These are phyloP conservation scores for Pollenia griseotomentosa DNA, from an alignment of 2,888 invertebrate species.

Conservation along the genomic window DNA sequence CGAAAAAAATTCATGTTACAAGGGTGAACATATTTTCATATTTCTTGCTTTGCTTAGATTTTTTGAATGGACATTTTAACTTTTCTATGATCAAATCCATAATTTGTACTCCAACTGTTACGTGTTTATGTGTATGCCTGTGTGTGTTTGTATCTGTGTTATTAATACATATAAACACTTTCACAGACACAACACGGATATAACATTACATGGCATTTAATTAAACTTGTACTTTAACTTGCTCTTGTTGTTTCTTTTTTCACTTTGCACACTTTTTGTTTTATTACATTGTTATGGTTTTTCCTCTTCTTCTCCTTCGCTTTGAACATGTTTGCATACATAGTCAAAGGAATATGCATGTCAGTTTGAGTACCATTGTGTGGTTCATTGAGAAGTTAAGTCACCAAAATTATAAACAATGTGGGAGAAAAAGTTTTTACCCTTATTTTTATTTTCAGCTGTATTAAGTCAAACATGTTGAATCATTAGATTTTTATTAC, in stretches of 20 bases:
- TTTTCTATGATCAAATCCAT: slow-evolving; percentile 54
- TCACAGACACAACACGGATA: slow-evolving; percentile 5
- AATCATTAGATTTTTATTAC: slow-evolving; percentile 61
- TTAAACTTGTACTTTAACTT: slow-evolving; percentile 54
- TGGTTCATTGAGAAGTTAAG: slow-evolving; percentile 42
- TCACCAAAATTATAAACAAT: slow-evolving; percentile 18
- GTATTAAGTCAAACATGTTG: slow-evolving; percentile 14
- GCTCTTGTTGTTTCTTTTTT: slow-evolving; percentile 16
- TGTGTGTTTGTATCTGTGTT: background rate
- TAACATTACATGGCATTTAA: slow-evolving; percentile 55
- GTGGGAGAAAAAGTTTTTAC: slow-evolving; percentile 27
- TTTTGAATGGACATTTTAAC: slow-evolving; percentile 12
- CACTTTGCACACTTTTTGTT: slow-evolving; percentile 10
- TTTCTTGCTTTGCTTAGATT: background rate
- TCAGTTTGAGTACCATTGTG: slow-evolving; percentile 10
- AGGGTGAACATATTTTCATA: slow-evolving; percentile 34
- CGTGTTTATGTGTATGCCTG: background rate
- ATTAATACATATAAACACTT: background rate
- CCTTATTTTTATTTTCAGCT: slow-evolving; percentile 1
- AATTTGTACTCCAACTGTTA: slow-evolving; percentile 36
- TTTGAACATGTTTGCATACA: background rate
- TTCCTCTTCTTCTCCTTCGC: background rate
- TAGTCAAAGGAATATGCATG: background rate
- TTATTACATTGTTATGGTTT: background rate
- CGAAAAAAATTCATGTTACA: slow-evolving; percentile 16